These are phyloP conservation scores for Adelognathus sp. DNA, from an alignment of 2,888 invertebrate genomes.

Conservation along the genomic window DNA sequence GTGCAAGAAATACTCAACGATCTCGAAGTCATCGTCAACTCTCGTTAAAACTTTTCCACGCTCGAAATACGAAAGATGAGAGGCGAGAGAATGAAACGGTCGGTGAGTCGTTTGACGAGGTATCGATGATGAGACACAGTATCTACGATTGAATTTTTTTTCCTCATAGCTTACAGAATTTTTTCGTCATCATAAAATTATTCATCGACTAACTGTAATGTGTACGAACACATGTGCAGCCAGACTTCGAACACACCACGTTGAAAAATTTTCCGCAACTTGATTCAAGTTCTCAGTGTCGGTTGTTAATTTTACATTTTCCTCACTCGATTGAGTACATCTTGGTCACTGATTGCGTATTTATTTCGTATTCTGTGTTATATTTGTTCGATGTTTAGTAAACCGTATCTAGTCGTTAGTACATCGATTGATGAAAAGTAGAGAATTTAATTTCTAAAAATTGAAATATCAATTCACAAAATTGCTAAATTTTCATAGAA, in stretches of 20 bases:
- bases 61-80: background rate
- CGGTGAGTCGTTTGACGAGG: background rate
- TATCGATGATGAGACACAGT: background rate
- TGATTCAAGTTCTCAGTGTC: too few species aligned
- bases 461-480: too few species aligned
- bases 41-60: slow-evolving; percentile 24
- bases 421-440: too few species aligned
- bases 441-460: too few species aligned
- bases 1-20: background rate
- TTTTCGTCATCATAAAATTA: background rate
- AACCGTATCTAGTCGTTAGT: too few species aligned
- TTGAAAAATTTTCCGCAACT: too few species aligned
- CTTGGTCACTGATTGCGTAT: too few species aligned
- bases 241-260: background rate
- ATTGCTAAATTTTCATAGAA: too few species aligned
- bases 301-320: too few species aligned
- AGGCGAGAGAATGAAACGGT: background rate
- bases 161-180: background rate
- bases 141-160: background rate
- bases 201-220: background rate
- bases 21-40: background rate
- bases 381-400: too few species aligned
- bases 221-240: background rate
- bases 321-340: too few species aligned
- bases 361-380: too few species aligned